Evolutionary conservation across 2,888 invertebrate genomes (phyloP).

Genomic region (Brachylomia viminalis): DNA sequence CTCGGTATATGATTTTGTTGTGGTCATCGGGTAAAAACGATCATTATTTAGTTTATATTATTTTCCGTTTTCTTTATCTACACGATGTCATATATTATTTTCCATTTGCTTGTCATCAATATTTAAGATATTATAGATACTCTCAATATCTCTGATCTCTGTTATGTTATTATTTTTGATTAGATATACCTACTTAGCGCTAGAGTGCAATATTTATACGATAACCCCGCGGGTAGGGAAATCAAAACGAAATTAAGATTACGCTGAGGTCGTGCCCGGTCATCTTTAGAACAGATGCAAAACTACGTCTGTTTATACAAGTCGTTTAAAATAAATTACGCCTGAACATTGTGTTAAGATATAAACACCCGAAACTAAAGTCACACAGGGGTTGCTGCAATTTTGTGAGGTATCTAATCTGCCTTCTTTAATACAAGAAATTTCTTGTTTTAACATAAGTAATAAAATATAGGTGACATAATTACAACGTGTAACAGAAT

Average conservation of each 20-base stretch:
- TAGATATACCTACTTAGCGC: slow-evolving; percentile 30
- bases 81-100: slow-evolving; percentile 18
- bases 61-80: neutral
- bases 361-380: neutral
- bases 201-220: slow-evolving; percentile 36
- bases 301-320: slow-evolving; percentile 30
- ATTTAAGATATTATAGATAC: slow-evolving; percentile 22
- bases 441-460: no score
- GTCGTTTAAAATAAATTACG: slow-evolving; percentile 32
- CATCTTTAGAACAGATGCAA: slow-evolving; percentile 29
- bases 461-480: no score
- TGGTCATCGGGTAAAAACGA: neutral
- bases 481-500: no score
- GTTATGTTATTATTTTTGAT: slow-evolving; percentile 27
- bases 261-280: slow-evolving; percentile 46
- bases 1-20: neutral
- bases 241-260: slow-evolving; percentile 56
- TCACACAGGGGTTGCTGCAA: neutral
- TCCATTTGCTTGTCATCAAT: neutral
- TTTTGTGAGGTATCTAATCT: slow-evolving; percentile 1
- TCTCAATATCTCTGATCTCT: slow-evolving; percentile 26
- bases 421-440: no score
- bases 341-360: slow-evolving; percentile 16
- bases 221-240: slow-evolving; percentile 55
- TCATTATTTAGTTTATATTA: neutral